Base-by-base conservation (phyloP, 92 coral and sea anemone species). In the Nematostella vectensis region DNA sequence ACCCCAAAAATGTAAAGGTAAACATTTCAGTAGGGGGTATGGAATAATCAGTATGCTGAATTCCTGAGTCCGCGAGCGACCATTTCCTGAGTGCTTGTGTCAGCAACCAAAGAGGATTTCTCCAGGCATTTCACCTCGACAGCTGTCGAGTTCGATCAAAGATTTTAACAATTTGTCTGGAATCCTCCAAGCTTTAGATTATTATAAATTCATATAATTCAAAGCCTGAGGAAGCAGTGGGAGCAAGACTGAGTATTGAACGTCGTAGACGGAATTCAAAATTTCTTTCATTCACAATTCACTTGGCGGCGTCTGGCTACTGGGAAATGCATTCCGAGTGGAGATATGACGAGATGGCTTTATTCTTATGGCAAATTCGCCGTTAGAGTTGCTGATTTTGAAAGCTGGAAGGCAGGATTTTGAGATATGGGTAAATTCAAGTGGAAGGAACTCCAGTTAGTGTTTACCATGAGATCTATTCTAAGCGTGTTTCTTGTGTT, bases 111-210 rank as follows among this genome's bases (percentile, higher is more conserved):
- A n/a, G n/a, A n/a, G n/a, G n/a, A n/a, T n/a, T n/a, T n/a, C n/a
- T n/a, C n/a, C n/a, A n/a, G n/a, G n/a, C n/a, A n/a, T n/a, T n/a
- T 45, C 17, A 45, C 51, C 9, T 11, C 51, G 9, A 6, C 21
- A 8, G 51, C 11, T 22, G 9, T 11, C 4, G 51, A 45, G 12
- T 45, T 45, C 18, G 12, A 10, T 45, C 23, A 4, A 19, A 45
- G 23, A 45, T 45, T 45, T 45, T 45, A 36, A 11, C 51, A 45
- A 45, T 9, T 45, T 45, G 51, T 11, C 51, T 45, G 23, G 9
- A 11, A 19, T 6, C 51, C 18, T 45, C 18, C 23, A 45, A 33
- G 40, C 40, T 6, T 15, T 15, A 33, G 40, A 33, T 33, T 45
- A 45, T 45, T 22, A 45, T 45, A 45, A 45, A 45, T 45, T 45